Conservation (phyloP, 2,888 invertebrate genomes). For the Mythimna loreyi region DNA sequence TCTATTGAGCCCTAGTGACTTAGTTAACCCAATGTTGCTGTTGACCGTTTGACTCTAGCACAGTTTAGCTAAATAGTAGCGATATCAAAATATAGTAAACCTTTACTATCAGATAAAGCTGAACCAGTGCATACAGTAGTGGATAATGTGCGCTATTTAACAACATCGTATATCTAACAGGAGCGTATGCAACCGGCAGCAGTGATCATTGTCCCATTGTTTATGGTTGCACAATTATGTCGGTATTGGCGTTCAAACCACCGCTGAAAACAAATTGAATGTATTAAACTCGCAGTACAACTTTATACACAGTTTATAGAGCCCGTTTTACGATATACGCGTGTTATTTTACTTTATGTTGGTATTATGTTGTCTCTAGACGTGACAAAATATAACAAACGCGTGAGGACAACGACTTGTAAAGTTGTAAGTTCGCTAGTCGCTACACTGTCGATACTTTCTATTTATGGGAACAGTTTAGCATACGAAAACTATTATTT, state of each 20-base stretch:
- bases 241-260: constrained; percentile 68
- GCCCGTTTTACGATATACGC: constrained; percentile 80
- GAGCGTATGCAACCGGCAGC: constrained; percentile 62
- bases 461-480: constrained; percentile 43
- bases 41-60: neutral
- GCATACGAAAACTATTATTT: constrained; percentile 39
- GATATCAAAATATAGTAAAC: constrained; percentile 13
- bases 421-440: constrained; percentile 57
- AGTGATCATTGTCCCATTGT: constrained; percentile 81
- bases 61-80: neutral
- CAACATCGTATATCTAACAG: constrained; percentile 59
- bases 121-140: constrained; percentile 53
- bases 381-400: constrained; percentile 59
- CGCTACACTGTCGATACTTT: constrained; percentile 28
- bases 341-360: constrained; percentile 81
- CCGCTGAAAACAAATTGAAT: constrained; percentile 85
- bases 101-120: constrained; percentile 38
- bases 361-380: constrained; percentile 68
- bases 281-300: constrained; percentile 76
- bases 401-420: constrained; percentile 56
- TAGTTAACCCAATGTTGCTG: neutral
- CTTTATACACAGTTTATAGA: constrained; percentile 77
- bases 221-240: constrained; percentile 78
- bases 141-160: constrained; percentile 58
- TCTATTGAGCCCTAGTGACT: neutral